These are phyloP conservation scores for Ctena decussata DNA, from an alignment of 2,888 invertebrate species.

Conservation along the genomic window DNA sequence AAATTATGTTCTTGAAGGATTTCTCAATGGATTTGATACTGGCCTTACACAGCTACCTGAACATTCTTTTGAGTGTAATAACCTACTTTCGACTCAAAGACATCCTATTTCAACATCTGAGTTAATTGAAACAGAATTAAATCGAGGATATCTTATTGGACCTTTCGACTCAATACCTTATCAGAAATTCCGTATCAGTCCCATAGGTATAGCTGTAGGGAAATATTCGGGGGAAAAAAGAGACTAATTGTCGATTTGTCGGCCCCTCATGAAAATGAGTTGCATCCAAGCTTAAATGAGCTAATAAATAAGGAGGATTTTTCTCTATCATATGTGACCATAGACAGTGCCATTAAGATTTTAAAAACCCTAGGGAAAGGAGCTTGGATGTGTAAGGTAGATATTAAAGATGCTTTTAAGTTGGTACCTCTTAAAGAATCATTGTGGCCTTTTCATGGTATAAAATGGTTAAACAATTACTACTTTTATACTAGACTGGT, in stretches of 20 bases:
- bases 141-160: slow-evolving; percentile 54
- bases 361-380: slow-evolving; percentile 32
- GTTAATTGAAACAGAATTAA: slow-evolving; percentile 45
- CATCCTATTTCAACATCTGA: slow-evolving; percentile 29
- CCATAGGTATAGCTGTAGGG: slow-evolving; percentile 49
- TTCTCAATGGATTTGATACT: slow-evolving; percentile 22
- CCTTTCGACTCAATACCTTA: slow-evolving; percentile 47
- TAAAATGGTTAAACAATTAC: slow-evolving; percentile 53
- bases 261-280: slow-evolving; percentile 52
- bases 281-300: slow-evolving; percentile 53
- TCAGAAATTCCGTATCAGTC: slow-evolving; percentile 37
- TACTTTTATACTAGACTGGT: slow-evolving; percentile 43
- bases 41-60: too few relatives aligned
- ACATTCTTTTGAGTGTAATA: not conserved
- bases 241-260: slow-evolving; percentile 62
- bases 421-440: slow-evolving; percentile 37
- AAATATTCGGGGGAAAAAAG: slow-evolving; percentile 61
- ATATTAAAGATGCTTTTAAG: slow-evolving; percentile 62
- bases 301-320: too few relatives aligned
- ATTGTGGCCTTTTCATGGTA: slow-evolving; percentile 37
- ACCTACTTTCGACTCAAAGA: slow-evolving; percentile 44
- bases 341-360: slow-evolving; percentile 60
- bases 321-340: slow-evolving; percentile 51
- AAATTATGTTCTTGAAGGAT: slow-evolving; percentile 4
- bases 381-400: slow-evolving; percentile 45